Evolutionary conservation across 23 tunicate species (phyloP).

Genomic region (Trididemnum miniatum): DNA sequence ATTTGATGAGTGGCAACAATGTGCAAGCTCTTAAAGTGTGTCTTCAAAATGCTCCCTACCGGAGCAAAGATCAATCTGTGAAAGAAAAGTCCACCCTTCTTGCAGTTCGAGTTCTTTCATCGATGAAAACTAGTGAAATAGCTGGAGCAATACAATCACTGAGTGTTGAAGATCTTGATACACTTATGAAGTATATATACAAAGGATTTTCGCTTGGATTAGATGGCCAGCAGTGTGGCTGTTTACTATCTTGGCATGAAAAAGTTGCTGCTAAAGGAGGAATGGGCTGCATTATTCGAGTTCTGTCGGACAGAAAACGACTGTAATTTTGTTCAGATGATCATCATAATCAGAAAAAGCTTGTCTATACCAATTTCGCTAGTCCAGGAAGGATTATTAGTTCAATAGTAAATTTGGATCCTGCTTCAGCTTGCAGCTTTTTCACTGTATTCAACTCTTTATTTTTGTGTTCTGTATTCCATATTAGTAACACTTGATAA

Average conservation of each 20-base stretch:
- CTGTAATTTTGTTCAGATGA: too few relatives aligned
- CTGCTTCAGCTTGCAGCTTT: too few relatives aligned
- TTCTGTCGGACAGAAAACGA: conserved; percentile 73
- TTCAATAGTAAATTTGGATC: too few relatives aligned
- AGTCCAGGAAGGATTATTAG: too few relatives aligned
- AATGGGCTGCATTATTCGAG: conserved; percentile 78
- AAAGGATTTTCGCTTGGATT: conserved; percentile 77
- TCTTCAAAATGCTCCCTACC: conserved; percentile 65
- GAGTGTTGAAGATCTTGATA: conserved; percentile 57
- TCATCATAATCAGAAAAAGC: too few relatives aligned
- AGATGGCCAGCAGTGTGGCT: conserved; percentile 79
- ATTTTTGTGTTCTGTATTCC: too few relatives aligned
- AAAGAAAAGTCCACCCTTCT: conserved; percentile 57
- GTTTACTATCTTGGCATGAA: conserved; percentile 75
- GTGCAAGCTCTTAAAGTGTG: conserved; percentile 61
- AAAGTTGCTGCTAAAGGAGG: conserved; percentile 73
- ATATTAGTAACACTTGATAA: too few relatives aligned
- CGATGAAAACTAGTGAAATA: conserved; percentile 65
- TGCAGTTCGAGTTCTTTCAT: conserved; percentile 59
- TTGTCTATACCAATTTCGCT: too few relatives aligned
- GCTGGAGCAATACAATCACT: conserved; percentile 44
- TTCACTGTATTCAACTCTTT: too few relatives aligned
- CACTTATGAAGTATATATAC: conserved; percentile 79
- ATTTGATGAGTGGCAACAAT: conserved; percentile 36
- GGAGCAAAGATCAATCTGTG: conserved; percentile 37